Evolutionary conservation across 92 coral and sea anemone genomes (phyloP).

Genomic region (Hydrozoanthus gracilis): DNA sequence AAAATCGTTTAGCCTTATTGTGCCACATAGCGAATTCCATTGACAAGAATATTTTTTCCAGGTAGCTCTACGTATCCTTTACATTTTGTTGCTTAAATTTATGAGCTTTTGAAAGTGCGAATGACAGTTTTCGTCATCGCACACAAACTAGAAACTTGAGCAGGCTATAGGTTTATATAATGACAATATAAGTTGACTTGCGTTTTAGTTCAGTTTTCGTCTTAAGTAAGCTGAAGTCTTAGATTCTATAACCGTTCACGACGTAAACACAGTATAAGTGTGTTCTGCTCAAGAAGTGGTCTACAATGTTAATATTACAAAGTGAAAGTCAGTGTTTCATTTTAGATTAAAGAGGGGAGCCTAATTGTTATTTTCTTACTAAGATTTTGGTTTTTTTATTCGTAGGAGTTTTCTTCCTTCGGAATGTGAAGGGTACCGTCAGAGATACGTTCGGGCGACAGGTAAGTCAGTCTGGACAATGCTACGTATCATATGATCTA

Average conservation of each 20-base stretch:
- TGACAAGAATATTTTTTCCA: neutral
- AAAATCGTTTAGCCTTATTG: neutral
- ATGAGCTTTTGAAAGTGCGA: conserved; percentile 27
- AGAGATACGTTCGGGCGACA: conserved; percentile 22
- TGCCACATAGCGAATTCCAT: neutral
- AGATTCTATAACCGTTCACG: neutral
- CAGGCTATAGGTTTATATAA: neutral
- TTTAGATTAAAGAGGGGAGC: neutral
- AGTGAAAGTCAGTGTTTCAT: neutral
- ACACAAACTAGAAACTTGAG: conserved; percentile 21
- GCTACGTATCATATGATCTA: neutral
- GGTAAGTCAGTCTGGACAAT: conserved; percentile 19
- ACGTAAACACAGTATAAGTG: neutral
- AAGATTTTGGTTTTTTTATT: neutral
- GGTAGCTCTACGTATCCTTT: neutral
- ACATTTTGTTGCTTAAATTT: conserved; percentile 18
- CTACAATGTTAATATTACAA: neutral
- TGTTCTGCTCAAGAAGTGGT: neutral
- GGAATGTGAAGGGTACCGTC: conserved; percentile 34
- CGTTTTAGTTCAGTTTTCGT: neutral
- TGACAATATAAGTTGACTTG: neutral
- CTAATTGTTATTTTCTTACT: neutral
- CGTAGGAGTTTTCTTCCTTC: conserved; percentile 9
- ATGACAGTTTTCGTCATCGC: conserved; percentile 47
- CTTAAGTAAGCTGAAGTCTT: neutral